Conservation (phyloP, 2,113 vertebrate species). For the Cathartes aura region DNA sequence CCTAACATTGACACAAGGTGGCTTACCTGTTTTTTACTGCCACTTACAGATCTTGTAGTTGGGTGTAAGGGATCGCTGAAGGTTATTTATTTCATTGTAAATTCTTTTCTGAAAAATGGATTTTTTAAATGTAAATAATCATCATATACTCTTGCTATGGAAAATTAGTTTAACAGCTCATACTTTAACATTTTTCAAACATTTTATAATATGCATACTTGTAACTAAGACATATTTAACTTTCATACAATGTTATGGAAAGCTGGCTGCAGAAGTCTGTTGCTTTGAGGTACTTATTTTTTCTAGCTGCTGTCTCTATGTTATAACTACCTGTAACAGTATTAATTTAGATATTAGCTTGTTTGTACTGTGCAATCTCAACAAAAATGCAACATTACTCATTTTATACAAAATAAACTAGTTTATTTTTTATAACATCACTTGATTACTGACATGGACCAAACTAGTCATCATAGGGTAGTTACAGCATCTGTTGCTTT, state of each 20-base stretch:
- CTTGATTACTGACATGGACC: slow-evolving; percentile 80
- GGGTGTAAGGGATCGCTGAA: slow-evolving; percentile 74
- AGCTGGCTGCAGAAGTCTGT: slow-evolving; percentile 69
- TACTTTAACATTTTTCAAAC: slow-evolving; percentile 75
- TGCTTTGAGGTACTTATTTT: slow-evolving; percentile 74
- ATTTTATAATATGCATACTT: slow-evolving; percentile 77
- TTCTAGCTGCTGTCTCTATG: slow-evolving; percentile 68
- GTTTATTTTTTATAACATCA: slow-evolving; percentile 85
- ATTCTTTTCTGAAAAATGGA: slow-evolving; percentile 72
- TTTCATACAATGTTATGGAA: slow-evolving; percentile 76
- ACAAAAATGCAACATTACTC: slow-evolving; percentile 80
- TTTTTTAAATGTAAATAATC: slow-evolving; percentile 81
- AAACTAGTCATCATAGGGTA: slow-evolving; percentile 69
- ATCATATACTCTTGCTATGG: slow-evolving; percentile 74
- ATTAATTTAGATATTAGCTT: slow-evolving; percentile 81
- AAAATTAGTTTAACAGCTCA: slow-evolving; percentile 74
- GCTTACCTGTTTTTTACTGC: slow-evolving; percentile 40
- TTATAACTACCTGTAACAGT: slow-evolving; percentile 83
- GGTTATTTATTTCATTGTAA: slow-evolving; percentile 87
- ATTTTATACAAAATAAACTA: slow-evolving; percentile 81
- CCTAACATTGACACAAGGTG: slow-evolving; percentile 20
- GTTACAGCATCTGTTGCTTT: slow-evolving; percentile 56
- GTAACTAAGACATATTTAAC: slow-evolving; percentile 72
- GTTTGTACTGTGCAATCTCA: slow-evolving; percentile 83
- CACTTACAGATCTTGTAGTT: slow-evolving; percentile 32